phyloP scores from a whole-genome alignment of 2,797 vertebrate genomes.

The Heliangelus exortis region DNA sequence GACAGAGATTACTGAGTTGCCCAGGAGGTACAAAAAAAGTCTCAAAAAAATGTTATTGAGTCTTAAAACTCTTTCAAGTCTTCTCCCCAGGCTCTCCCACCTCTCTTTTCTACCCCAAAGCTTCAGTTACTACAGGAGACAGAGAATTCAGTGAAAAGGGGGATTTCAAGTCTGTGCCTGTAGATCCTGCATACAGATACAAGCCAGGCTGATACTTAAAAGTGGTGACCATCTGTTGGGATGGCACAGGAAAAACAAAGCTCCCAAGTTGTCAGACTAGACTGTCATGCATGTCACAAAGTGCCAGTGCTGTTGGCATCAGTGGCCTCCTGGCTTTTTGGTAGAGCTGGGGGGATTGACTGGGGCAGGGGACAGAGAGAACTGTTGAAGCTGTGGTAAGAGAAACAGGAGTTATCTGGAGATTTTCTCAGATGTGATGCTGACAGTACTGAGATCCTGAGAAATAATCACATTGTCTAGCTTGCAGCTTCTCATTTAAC shows the following conservation, averaged over 20 bases:
- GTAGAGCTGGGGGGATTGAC: fast-evolving
- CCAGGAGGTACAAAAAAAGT: not conserved
- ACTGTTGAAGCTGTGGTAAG: not conserved
- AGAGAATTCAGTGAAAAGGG: fast-evolving
- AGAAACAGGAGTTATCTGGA: not conserved
- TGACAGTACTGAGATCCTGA: not conserved
- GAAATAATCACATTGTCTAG: fast-evolving
- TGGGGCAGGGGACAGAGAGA: not conserved
- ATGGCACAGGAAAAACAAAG: constrained; percentile 15
- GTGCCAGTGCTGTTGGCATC: not conserved
- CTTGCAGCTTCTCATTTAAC: not conserved
- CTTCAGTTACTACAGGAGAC: not conserved
- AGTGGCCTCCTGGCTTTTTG: not conserved
- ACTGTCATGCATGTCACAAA: constrained; percentile 17
- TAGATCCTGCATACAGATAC: not conserved
- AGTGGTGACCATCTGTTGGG: constrained; percentile 54
- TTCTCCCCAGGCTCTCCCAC: not conserved
- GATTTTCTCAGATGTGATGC: not conserved
- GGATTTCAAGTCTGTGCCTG: not conserved
- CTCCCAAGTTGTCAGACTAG: constrained; percentile 17
- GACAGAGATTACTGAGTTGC: not conserved
- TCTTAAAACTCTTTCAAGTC: not conserved
- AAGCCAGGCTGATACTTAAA: not conserved
- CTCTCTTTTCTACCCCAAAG: not conserved
- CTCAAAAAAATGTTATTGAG: fast-evolving